These are phyloP conservation scores for Parauchenoglanis ngamensis DNA, from an alignment of 2,797 vertebrate genomes.

Conservation along the genomic window DNA sequence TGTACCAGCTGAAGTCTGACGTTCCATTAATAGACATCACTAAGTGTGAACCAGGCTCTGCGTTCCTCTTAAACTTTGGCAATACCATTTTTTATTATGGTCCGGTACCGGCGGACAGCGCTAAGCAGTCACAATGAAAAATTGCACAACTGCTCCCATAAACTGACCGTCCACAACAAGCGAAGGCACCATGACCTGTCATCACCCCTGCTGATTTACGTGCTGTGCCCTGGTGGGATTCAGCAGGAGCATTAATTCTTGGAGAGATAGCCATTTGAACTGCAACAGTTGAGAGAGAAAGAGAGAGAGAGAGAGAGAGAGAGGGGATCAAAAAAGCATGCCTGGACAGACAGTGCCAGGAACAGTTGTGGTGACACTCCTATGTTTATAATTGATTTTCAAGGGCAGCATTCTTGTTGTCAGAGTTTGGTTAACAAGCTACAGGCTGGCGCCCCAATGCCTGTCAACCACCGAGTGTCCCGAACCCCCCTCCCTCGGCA, in stretches of 20 bases:
- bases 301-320: slow-evolving; percentile 32
- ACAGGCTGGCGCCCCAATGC: slow-evolving; percentile 71
- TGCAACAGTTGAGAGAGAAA: slow-evolving; percentile 56
- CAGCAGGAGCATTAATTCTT: slow-evolving; percentile 74
- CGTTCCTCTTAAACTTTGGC: slow-evolving; percentile 52
- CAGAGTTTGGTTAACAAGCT: slow-evolving; percentile 78
- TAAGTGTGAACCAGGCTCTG: slow-evolving; percentile 59
- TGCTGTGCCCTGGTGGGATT: slow-evolving; percentile 67
- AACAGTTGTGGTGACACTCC: slow-evolving; percentile 74
- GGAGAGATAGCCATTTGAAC: slow-evolving; percentile 64
- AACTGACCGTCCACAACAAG: slow-evolving; percentile 65
- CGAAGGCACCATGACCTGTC: slow-evolving; percentile 70
- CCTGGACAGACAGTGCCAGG: slow-evolving; percentile 66
- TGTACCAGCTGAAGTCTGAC: slow-evolving; percentile 69
- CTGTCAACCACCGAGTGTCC: slow-evolving; percentile 64
- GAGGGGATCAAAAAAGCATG: slow-evolving; percentile 22
- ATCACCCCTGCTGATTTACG: slow-evolving; percentile 76
- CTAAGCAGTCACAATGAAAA: slow-evolving; percentile 64
- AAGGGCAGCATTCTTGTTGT: slow-evolving; percentile 76
- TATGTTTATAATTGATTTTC: slow-evolving; percentile 81
- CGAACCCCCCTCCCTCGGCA: slow-evolving; percentile 30
- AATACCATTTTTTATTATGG: slow-evolving; percentile 66
- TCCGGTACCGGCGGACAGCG: slow-evolving; percentile 39
- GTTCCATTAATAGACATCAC: slow-evolving; percentile 67
- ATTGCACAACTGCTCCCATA: slow-evolving; percentile 64